Percentiles rank a stretch among this genome's conserved stretches.
These are phyloP conservation scores for Phainopepla nitens DNA, from an alignment of 2,113 vertebrate genomes.

Conservation along the genomic window DNA sequence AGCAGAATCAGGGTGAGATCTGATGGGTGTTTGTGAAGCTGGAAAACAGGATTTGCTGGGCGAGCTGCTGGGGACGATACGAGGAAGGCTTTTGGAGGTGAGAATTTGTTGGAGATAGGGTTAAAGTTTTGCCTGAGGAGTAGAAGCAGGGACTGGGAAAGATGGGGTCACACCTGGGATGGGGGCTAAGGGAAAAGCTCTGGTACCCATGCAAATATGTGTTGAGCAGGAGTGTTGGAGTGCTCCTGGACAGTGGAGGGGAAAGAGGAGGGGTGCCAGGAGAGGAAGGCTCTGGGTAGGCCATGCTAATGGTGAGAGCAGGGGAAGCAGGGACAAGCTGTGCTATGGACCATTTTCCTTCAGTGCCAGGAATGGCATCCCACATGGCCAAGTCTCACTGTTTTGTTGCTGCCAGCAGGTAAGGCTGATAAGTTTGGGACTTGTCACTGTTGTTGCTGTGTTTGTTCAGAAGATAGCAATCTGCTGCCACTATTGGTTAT, in stretches of 20 bases:
- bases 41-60: background rate
- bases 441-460: background rate
- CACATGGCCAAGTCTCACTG: rapidly evolving
- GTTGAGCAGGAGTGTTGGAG: background rate
- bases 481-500: background rate
- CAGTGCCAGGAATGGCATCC: background rate
- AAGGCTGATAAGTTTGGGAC: background rate
- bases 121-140: background rate
- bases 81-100: background rate
- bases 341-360: background rate
- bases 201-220: background rate
- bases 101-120: background rate
- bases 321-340: background rate
- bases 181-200: background rate
- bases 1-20: background rate
- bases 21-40: background rate
- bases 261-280: background rate
- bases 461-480: background rate
- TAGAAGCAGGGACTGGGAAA: background rate
- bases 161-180: background rate
- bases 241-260: background rate
- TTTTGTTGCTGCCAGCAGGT: background rate
- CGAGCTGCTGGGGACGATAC: background rate
- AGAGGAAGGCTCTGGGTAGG: background rate
- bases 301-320: background rate